These are phyloP conservation scores for Thymelicus sylvestris DNA, from an alignment of 2,888 invertebrate genomes.

Conservation along the genomic window DNA sequence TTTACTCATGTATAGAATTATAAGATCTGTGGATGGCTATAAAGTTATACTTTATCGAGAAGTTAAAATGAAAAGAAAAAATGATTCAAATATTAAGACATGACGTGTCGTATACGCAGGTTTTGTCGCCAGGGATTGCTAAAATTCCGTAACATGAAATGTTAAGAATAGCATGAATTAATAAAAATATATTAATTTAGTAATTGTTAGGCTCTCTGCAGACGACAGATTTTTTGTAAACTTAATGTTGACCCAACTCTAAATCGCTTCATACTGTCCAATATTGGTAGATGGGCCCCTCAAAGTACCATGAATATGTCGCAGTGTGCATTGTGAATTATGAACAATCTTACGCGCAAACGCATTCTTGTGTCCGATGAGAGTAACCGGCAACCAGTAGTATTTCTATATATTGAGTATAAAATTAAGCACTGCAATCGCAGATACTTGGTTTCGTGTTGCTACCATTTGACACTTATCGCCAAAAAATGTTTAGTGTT, in stretches of 20 bases:
- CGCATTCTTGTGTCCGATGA: no score
- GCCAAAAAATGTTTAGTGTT: no score
- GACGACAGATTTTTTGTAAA: not conserved
- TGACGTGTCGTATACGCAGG: not conserved
- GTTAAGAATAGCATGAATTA: not conserved
- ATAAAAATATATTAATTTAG: not conserved
- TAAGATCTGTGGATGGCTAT: slow-evolving; percentile 46
- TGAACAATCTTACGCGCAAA: no score
- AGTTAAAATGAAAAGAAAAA: slow-evolving; percentile 13
- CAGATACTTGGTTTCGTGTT: no score
- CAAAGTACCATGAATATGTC: no score
- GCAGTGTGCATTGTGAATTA: no score
- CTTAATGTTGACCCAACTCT: not conserved
- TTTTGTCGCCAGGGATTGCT: slow-evolving; percentile 2
- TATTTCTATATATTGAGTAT: no score
- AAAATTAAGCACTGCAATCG: no score
- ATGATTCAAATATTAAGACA: slow-evolving; percentile 9
- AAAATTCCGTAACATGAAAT: slow-evolving; percentile 29
- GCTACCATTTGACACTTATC: no score
- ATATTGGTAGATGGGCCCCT: no score
- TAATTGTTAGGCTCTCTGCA: not conserved
- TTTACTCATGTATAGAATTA: slow-evolving; percentile 44
- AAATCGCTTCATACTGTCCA: not conserved
- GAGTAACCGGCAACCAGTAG: no score
- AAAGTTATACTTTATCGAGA: slow-evolving; percentile 27